Evolutionary conservation across 30 jellyfish, hydroid and myxozoan genomes (phyloP).

Genomic region (Aurelia sp.): DNA sequence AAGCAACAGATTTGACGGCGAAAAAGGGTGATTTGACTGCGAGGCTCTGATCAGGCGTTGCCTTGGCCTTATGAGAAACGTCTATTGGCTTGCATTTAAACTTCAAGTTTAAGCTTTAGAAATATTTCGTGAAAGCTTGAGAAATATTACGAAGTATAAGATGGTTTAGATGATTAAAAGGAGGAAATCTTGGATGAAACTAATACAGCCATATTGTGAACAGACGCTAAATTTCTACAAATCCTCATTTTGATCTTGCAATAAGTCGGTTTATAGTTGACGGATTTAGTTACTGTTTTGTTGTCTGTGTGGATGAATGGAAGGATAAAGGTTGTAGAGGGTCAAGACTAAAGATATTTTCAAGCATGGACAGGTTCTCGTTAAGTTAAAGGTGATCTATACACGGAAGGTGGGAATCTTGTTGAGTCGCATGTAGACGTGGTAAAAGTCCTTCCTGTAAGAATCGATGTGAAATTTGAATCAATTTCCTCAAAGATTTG

Average conservation of each 20-base stretch:
- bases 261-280: neutral
- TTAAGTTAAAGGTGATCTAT: neutral
- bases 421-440: neutral
- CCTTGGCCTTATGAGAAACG: too few relatives aligned
- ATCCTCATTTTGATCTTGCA: neutral
- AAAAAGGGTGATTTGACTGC: too few relatives aligned
- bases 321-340: neutral
- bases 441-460: too few relatives aligned
- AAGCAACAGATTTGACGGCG: too few relatives aligned
- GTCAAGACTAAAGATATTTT: neutral
- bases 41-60: too few relatives aligned
- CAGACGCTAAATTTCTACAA: constrained; percentile 9
- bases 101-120: too few relatives aligned
- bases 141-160: too few relatives aligned
- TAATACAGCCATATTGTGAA: constrained; percentile 12
- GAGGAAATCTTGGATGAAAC: neutral
- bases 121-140: too few relatives aligned
- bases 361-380: constrained; percentile 45
- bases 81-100: too few relatives aligned
- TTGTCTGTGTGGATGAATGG: neutral
- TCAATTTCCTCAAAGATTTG: too few relatives aligned
- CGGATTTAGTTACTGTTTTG: constrained; percentile 3
- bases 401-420: neutral
- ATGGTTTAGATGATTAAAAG: too few relatives aligned
- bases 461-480: too few relatives aligned